Evolutionary conservation across 1,140 invertebrate genomes (phyloP), one percentile per base, ranked within the genome.

Genomic region (Pseudomyrmex cubaensis): DNA sequence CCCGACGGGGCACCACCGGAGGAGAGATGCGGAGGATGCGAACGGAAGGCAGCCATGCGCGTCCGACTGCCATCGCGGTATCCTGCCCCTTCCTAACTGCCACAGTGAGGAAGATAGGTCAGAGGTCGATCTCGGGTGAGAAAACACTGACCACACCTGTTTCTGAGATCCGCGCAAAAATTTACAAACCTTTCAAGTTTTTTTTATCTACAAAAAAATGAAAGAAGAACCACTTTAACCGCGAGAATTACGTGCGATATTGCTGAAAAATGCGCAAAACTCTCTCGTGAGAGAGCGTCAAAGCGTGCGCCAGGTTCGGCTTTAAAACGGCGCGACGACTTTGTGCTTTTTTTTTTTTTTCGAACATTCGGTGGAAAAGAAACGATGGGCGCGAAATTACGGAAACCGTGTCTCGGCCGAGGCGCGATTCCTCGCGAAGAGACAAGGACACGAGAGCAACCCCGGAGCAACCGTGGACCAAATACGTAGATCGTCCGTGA

Each of bases 11-110:
- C 48, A 22, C 48, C 67, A 48, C 67, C 63, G 35, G 13, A 57
- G 75, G 78, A 83, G 70, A 50, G 70, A 50, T 83, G 72, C 61
- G 20, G 56, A 44, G 66, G 22, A 63, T 64, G 35, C 35, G 35
- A 74, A 70, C 75, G 80, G 25, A 59, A 62, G 48, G 82, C 85
- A 59, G 85, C 75, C 86, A 88, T 88, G 86, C 86, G 86, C 86
- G 63, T 62, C 69, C 74, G 85, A 62, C 85, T 87, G 85, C 85
- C 85, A 86, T 84, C 82, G 25, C 59, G 59, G 70, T 57, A 77
- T 52, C 78, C 56, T 78, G 61, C 48, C 85, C 85, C 80, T 69
- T 48, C 72, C 72, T 50, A 66, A 61, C 22, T 25, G 17, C 15
- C 9, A 4, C 48, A 54, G 76, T 61, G 70, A 56, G 61, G 61